Evolutionary conservation across 2,888 invertebrate genomes (phyloP).

Genomic region (Sepioteuthis lessoniana): DNA sequence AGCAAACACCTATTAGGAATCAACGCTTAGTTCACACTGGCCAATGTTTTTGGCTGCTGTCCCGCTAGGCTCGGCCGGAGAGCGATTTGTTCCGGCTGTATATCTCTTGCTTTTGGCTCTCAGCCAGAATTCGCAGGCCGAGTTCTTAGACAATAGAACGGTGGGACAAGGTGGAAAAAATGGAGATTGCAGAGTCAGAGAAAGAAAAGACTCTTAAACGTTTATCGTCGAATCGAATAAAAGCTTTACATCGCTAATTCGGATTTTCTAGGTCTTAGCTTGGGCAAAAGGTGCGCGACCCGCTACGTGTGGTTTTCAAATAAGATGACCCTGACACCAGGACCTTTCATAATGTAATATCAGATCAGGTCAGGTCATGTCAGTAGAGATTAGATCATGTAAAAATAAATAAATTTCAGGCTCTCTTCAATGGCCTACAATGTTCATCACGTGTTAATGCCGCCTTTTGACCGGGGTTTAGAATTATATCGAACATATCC

Average conservation of each 20-base stretch:
- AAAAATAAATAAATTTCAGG: neutral
- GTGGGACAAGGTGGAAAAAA: neutral
- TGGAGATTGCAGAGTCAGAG: neutral
- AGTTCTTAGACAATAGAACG: neutral
- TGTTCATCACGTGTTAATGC: neutral
- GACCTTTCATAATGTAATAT: neutral
- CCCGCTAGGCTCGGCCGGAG: neutral
- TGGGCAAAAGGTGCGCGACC: neutral
- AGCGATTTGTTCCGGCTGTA: neutral
- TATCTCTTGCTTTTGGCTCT: neutral
- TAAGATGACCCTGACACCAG: neutral
- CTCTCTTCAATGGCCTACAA: neutral
- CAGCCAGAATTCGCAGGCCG: neutral
- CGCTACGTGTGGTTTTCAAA: neutral
- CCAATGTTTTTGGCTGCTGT: neutral
- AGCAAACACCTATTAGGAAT: neutral
- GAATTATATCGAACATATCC: no score
- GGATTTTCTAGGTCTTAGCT: neutral
- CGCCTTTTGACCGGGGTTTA: no score
- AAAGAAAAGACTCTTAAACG: neutral
- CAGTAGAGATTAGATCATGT: neutral
- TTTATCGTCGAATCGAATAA: neutral
- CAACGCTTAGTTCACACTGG: neutral
- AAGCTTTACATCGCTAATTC: slow-evolving; percentile 2
- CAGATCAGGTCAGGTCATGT: neutral